These are phyloP conservation scores for Ovibos moschatus DNA, from an alignment of 2,113 vertebrate genomes.

Conservation along the genomic window DNA sequence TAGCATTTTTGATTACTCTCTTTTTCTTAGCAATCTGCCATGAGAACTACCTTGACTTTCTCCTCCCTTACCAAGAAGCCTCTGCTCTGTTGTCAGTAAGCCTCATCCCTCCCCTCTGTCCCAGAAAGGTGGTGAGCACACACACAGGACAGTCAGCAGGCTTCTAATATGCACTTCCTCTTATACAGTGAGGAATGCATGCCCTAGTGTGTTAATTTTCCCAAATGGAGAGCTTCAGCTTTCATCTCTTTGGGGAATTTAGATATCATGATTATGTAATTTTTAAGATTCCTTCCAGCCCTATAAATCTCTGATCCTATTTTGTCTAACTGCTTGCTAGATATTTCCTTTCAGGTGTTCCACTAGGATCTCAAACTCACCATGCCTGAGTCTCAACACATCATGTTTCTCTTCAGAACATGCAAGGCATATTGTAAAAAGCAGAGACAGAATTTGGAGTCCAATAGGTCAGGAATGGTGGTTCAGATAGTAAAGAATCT, in stretches of 20 bases:
- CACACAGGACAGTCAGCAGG: background rate
- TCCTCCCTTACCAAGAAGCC: background rate
- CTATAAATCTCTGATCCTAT: constrained; percentile 39
- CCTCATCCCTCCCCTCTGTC: rapidly evolving
- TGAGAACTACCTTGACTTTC: background rate
- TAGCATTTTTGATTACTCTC: background rate
- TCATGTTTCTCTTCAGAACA: background rate
- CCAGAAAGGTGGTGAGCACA: background rate
- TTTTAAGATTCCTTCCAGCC: constrained; percentile 40
- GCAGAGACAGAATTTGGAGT: background rate
- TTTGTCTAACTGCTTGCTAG: constrained; percentile 23
- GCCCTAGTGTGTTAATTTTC: background rate
- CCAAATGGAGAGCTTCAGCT: background rate
- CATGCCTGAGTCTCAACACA: background rate
- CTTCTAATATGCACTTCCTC: background rate
- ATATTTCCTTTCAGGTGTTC: background rate
- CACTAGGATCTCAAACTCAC: background rate
- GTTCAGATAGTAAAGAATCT: background rate
- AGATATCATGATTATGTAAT: constrained; percentile 22
- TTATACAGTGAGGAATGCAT: background rate
- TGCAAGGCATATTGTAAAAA: background rate
- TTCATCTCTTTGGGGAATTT: constrained; percentile 43
- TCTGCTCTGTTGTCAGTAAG: background rate
- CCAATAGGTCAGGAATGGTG: background rate
- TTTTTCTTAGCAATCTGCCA: background rate